These are phyloP conservation scores for Cecidostiba fungosa DNA, from an alignment of 2,888 invertebrate species.

Conservation along the genomic window DNA sequence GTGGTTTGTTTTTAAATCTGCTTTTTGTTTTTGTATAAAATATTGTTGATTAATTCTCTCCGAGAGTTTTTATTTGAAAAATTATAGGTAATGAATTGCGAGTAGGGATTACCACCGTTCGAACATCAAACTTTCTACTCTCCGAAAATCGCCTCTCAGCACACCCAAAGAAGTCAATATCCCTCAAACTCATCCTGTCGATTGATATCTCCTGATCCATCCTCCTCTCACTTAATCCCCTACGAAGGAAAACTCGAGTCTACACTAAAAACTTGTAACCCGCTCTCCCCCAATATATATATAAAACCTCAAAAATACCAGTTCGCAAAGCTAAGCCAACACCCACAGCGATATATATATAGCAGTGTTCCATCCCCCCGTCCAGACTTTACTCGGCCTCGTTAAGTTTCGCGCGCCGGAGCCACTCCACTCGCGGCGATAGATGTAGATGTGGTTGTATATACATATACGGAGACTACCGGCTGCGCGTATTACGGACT, in stretches of 20 bases:
- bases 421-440: slow-evolving; percentile 27
- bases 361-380: neutral
- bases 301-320: neutral
- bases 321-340: neutral
- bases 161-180: neutral
- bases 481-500: neutral
- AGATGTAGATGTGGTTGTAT: neutral
- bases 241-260: neutral
- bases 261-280: neutral
- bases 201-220: neutral
- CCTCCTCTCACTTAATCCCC: neutral
- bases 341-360: neutral
- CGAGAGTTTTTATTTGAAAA: no score
- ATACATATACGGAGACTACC: neutral
- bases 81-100: no score
- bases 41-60: no score
- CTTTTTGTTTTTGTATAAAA: neutral
- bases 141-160: neutral
- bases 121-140: neutral
- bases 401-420: slow-evolving; percentile 40
- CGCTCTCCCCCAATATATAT: neutral
- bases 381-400: slow-evolving; percentile 45
- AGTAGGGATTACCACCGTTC: no score
- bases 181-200: neutral
- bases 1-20: neutral